Conservation (phyloP, 2,888 invertebrate species). For the Bimastos eiseni region DNA sequence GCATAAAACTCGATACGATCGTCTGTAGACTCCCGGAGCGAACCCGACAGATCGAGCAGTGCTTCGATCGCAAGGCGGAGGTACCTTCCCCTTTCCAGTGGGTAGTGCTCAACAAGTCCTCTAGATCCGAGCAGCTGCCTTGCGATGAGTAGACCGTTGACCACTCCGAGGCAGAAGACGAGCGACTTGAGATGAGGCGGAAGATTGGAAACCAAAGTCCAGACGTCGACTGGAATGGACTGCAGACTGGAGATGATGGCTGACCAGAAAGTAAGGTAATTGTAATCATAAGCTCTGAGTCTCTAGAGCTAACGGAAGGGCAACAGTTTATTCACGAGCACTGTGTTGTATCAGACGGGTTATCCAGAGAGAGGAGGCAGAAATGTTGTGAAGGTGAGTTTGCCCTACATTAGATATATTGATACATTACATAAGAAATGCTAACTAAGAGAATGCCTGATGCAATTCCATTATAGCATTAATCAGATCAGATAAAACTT, state of each 20-base stretch:
- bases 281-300: neutral
- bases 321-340: too few species aligned
- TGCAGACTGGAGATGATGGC: conserved; percentile 27
- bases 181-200: conserved; percentile 45
- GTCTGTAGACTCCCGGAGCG: neutral
- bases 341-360: too few species aligned
- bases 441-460: neutral
- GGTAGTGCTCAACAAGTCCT: conserved; percentile 55
- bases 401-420: too few species aligned
- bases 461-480: neutral
- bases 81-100: conserved; percentile 44
- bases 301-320: too few species aligned
- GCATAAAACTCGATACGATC: neutral
- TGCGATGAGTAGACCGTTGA: conserved; percentile 53
- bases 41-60: neutral
- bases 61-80: neutral
- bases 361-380: too few species aligned
- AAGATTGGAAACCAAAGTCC: conserved; percentile 47
- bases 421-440: neutral
- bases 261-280: neutral
- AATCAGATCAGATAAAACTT: neutral
- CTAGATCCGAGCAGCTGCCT: conserved; percentile 57
- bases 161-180: conserved; percentile 52
- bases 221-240: conserved; percentile 47
- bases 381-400: too few species aligned